These are phyloP conservation scores for Chelonus insularis DNA, from an alignment of 1,140 invertebrate species.

Conservation along the genomic window DNA sequence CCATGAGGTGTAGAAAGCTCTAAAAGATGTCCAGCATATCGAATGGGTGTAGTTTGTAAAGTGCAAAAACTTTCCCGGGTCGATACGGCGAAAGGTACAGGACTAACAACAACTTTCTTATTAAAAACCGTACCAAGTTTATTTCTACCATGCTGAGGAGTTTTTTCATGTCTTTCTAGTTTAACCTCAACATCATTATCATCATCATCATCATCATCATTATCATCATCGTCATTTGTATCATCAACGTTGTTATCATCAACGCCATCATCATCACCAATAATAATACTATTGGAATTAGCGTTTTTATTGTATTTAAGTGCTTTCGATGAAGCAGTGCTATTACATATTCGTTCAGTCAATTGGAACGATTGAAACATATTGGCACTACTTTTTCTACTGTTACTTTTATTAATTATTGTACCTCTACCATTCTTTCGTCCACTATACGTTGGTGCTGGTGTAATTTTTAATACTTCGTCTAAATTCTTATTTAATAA, in stretches of 20 bases:
- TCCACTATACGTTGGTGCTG: conserved; percentile 39
- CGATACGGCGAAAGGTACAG: conserved; percentile 52
- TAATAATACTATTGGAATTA: not conserved
- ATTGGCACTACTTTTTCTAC: conserved; percentile 32
- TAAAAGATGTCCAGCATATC: conserved; percentile 42
- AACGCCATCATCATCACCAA: conserved; percentile 17
- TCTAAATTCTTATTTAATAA: conserved; percentile 37
- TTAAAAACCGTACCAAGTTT: conserved; percentile 54
- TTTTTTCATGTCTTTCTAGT: conserved; percentile 6
- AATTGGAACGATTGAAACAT: conserved; percentile 23
- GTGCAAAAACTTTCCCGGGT: conserved; percentile 55
- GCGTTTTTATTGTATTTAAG: conserved; percentile 12
- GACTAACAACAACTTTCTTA: conserved; percentile 54
- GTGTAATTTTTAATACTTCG: conserved; percentile 41
- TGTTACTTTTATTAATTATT: conserved; percentile 13
- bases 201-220: conserved; percentile 29
- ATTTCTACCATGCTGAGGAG: conserved; percentile 39
- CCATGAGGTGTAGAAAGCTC: conserved; percentile 41
- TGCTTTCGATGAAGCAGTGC: conserved; percentile 8
- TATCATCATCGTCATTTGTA: conserved; percentile 20
- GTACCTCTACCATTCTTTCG: conserved; percentile 28
- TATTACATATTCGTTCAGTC: conserved; percentile 18
- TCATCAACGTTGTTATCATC: conserved; percentile 26
- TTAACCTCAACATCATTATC: conserved; percentile 13
- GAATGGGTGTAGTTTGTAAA: conserved; percentile 48